These are phyloP conservation scores for Amitus sp. DNA, from an alignment of 2,888 invertebrate species.

Conservation along the genomic window DNA sequence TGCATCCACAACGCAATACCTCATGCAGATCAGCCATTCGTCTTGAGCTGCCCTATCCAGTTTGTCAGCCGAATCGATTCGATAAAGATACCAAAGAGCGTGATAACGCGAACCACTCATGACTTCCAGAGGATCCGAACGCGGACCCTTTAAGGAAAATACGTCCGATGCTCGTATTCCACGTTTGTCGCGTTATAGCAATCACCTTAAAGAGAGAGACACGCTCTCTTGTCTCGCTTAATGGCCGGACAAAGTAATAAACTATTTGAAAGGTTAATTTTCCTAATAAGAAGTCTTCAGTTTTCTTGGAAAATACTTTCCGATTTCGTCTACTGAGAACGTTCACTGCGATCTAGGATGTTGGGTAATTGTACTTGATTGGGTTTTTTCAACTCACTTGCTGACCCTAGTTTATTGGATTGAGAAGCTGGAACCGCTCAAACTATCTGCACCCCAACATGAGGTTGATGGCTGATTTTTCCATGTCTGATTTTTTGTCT, in stretches of 20 bases:
- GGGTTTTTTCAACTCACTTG: too few species aligned
- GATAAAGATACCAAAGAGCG: constrained; percentile 60
- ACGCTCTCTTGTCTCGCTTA: neutral
- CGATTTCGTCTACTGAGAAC: neutral
- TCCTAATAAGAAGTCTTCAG: neutral
- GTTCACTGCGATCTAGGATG: too few species aligned
- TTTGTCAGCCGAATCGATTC: constrained; percentile 63
- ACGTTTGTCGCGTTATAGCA: constrained; percentile 40
- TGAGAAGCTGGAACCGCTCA: neutral
- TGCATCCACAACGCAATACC: constrained; percentile 58
- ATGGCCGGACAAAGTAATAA: constrained; percentile 3
- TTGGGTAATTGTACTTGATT: too few species aligned
- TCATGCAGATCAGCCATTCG: constrained; percentile 62
- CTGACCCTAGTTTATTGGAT: neutral
- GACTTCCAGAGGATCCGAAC: constrained; percentile 22
- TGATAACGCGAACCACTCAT: constrained; percentile 46
- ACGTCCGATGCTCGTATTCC: constrained; percentile 47
- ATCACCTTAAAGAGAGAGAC: constrained; percentile 42
- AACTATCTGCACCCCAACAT: too few species aligned
- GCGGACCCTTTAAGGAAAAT: constrained; percentile 51
- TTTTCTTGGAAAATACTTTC: constrained; percentile 1
- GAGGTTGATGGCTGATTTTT: too few species aligned
- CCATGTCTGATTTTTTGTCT: too few species aligned
- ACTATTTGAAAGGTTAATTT: constrained; percentile 5
- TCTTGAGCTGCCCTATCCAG: constrained; percentile 59